These are phyloP conservation scores for Amphipyra berbera DNA, from an alignment of 2,888 invertebrate species.

Conservation along the genomic window DNA sequence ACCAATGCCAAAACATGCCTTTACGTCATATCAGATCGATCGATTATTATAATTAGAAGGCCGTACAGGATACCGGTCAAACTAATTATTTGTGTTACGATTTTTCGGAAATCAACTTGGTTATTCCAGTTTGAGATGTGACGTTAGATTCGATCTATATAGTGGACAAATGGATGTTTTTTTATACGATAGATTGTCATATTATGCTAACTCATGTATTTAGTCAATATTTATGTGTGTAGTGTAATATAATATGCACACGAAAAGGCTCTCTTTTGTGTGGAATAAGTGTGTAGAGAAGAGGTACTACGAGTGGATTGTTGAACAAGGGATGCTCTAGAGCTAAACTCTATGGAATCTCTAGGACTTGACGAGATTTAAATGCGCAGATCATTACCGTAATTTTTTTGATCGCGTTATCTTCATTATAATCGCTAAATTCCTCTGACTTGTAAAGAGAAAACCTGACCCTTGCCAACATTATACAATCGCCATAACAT, in stretches of 20 bases:
- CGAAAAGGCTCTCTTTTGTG: no score
- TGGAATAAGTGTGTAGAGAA: no score
- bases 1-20: slow-evolving; percentile 41
- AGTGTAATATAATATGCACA: no score
- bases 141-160: slow-evolving; percentile 14
- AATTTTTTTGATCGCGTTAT: no score
- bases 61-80: slow-evolving; percentile 40
- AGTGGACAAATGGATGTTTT: slow-evolving; percentile 6
- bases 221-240: no score
- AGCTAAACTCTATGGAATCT: no score
- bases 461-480: not conserved
- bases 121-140: slow-evolving; percentile 29
- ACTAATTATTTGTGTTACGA: slow-evolving; percentile 28
- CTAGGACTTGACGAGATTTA: no score
- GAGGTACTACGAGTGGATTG: no score
- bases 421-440: no score
- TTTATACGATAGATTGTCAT: slow-evolving; percentile 4
- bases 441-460: no score
- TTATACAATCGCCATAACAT: slow-evolving; percentile 5
- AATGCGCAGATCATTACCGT: no score
- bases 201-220: slow-evolving; percentile 17
- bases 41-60: slow-evolving; percentile 50
- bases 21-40: slow-evolving; percentile 43
- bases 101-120: slow-evolving; percentile 30
- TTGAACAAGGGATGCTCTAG: no score